Evolutionary conservation across 2,113 vertebrate species (phyloP).

Genomic region (Nematolebias whitei): DNA sequence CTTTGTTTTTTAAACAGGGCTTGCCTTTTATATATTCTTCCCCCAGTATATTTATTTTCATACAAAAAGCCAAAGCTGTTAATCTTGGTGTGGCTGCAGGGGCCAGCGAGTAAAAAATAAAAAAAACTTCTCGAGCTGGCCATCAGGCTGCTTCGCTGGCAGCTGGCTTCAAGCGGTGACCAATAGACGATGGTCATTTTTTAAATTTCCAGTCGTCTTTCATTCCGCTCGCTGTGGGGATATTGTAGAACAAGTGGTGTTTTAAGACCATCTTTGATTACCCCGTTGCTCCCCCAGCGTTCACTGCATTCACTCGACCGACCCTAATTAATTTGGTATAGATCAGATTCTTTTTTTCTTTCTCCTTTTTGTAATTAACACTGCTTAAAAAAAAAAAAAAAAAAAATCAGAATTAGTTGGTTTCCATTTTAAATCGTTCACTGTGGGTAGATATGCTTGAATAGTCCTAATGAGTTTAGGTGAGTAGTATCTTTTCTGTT

Average conservation of each 20-base stretch:
- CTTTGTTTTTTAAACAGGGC: conserved; percentile 22
- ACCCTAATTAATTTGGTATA: conserved; percentile 64
- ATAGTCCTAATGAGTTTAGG: conserved; percentile 31
- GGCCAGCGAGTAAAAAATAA: background rate
- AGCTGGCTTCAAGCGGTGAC: conserved; percentile 47
- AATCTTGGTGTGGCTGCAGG: conserved; percentile 44
- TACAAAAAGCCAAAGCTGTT: conserved; percentile 37
- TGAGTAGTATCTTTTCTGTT: background rate
- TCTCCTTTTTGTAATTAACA: conserved; percentile 53
- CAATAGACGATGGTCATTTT: conserved; percentile 55
- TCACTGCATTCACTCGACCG: conserved; percentile 37
- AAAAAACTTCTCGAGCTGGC: conserved; percentile 20
- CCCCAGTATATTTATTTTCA: conserved; percentile 35
- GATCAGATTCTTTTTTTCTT: conserved; percentile 48
- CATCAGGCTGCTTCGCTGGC: conserved; percentile 25
- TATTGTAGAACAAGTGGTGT: conserved; percentile 56
- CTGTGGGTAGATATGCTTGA: conserved; percentile 24
- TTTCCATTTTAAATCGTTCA: conserved; percentile 27
- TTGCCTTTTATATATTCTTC: conserved; percentile 11
- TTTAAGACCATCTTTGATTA: conserved; percentile 68
- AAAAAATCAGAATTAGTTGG: conserved; percentile 47
- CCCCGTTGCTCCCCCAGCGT: conserved; percentile 42
- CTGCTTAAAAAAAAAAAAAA: too few relatives aligned
- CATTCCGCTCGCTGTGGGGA: conserved; percentile 34
- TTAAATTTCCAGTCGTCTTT: conserved; percentile 58